Evolutionary conservation across 2,888 invertebrate species (phyloP).

Genomic region (Apeira syringaria): DNA sequence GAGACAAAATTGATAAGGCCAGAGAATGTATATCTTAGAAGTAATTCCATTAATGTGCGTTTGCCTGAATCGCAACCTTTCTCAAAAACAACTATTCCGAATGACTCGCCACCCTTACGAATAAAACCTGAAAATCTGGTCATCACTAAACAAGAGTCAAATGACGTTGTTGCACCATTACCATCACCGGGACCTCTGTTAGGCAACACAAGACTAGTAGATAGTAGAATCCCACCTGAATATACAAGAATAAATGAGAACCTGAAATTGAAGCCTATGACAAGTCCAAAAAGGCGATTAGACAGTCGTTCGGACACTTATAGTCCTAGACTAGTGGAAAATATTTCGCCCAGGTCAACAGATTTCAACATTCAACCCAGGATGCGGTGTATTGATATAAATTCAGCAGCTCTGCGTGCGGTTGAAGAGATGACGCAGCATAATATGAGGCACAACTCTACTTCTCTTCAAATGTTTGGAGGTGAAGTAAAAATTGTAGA

Average conservation of each 20-base stretch:
- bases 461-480: slow-evolving; percentile 87
- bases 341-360: slow-evolving; percentile 63
- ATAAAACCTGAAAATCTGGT: slow-evolving; percentile 83
- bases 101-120: slow-evolving; percentile 62
- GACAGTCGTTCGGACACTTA: slow-evolving; percentile 67
- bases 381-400: slow-evolving; percentile 76
- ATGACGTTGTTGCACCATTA: slow-evolving; percentile 84
- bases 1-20: slow-evolving; percentile 59
- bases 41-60: slow-evolving; percentile 83
- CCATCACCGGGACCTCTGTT: slow-evolving; percentile 93
- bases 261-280: slow-evolving; percentile 58
- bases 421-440: slow-evolving; percentile 84
- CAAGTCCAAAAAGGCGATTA: slow-evolving; percentile 69
- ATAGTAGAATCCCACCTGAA: slow-evolving; percentile 77
- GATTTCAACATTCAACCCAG: slow-evolving; percentile 76
- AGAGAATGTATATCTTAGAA: slow-evolving; percentile 81
- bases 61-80: slow-evolving; percentile 78
- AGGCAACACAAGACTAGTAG: slow-evolving; percentile 92
- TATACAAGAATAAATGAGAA: slow-evolving; percentile 63
- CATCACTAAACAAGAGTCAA: slow-evolving; percentile 72
- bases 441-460: slow-evolving; percentile 75
- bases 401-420: slow-evolving; percentile 72
- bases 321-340: slow-evolving; percentile 69
- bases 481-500: slow-evolving; percentile 91
- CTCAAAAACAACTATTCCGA: slow-evolving; percentile 55